Evolutionary conservation across 2,797 vertebrate species (phyloP).

Genomic region (Acipenser oxyrinchus): DNA sequence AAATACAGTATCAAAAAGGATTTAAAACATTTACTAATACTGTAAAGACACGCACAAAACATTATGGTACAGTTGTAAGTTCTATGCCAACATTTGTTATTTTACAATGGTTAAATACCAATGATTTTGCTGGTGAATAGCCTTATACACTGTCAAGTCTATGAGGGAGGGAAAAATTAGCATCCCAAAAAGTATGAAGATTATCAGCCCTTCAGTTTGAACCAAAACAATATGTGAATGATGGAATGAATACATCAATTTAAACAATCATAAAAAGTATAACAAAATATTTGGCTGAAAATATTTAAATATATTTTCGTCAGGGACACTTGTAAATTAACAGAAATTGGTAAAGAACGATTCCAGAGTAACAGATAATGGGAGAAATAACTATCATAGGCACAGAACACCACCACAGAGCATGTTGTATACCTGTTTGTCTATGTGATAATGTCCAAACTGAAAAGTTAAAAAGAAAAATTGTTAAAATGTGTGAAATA

Average conservation of each 20-base stretch:
- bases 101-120: constrained; percentile 14
- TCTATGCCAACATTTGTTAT: constrained; percentile 27
- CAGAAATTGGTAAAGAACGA: constrained; percentile 24
- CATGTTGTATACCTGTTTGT: constrained; percentile 56
- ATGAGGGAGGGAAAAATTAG: too few species aligned
- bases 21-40: neutral
- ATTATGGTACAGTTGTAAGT: constrained; percentile 1
- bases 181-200: too few species aligned
- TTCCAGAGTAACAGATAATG: constrained; percentile 17
- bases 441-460: constrained; percentile 69
- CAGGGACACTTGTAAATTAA: constrained; percentile 21
- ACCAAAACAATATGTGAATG: too few species aligned
- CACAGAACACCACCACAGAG: constrained; percentile 40
- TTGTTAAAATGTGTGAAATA: constrained; percentile 41
- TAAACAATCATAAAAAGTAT: too few species aligned
- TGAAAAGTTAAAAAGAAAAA: constrained; percentile 59
- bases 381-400: constrained; percentile 19
- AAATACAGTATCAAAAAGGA: too few species aligned
- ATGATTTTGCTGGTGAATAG: too few species aligned
- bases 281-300: too few species aligned
- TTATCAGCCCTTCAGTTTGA: too few species aligned
- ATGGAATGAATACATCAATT: too few species aligned
- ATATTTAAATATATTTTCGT: too few species aligned
- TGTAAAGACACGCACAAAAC: neutral
- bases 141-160: too few species aligned